Evolutionary conservation across 2,888 invertebrate genomes (phyloP).

Genomic region (Heliconius ismenius): DNA sequence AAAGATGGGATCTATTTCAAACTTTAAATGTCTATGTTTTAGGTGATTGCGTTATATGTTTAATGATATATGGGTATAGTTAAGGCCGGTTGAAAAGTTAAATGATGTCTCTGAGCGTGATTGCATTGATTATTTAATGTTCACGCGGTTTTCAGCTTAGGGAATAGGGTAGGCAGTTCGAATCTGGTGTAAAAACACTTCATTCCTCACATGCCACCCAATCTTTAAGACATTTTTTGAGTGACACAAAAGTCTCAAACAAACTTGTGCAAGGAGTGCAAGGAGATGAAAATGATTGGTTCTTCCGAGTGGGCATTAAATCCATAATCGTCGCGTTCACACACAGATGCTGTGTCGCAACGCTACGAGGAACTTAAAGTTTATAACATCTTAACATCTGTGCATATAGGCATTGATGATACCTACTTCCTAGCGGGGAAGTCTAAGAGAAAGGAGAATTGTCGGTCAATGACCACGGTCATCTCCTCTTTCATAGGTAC

Average conservation of each 20-base stretch:
- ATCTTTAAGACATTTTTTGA: background rate
- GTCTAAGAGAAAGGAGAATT: too few species aligned
- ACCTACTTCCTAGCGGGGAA: background rate
- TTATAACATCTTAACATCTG: background rate
- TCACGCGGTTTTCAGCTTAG: too few species aligned
- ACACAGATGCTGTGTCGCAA: background rate
- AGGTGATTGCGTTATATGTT: background rate
- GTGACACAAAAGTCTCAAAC: background rate
- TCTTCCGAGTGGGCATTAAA: too few species aligned
- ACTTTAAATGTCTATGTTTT: constrained; percentile 2
- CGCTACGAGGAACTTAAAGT: too few species aligned
- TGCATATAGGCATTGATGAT: background rate
- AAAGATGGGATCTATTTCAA: constrained; percentile 35
- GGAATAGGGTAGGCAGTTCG: background rate
- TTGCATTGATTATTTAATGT: background rate
- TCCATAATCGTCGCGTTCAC: background rate
- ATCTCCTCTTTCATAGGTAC: too few species aligned
- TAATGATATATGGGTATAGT: background rate
- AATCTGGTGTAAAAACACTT: background rate
- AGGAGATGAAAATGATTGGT: background rate
- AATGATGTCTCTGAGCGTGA: background rate
- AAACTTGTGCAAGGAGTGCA: too few species aligned
- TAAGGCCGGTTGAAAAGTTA: background rate
- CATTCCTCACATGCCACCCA: background rate
- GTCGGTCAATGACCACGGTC: too few species aligned